Percentiles rank a stretch among this genome's conserved stretches.
These are phyloP conservation scores for Lagothrix lagotricha DNA, from an alignment of 2,797 vertebrate genomes.

Conservation along the genomic window DNA sequence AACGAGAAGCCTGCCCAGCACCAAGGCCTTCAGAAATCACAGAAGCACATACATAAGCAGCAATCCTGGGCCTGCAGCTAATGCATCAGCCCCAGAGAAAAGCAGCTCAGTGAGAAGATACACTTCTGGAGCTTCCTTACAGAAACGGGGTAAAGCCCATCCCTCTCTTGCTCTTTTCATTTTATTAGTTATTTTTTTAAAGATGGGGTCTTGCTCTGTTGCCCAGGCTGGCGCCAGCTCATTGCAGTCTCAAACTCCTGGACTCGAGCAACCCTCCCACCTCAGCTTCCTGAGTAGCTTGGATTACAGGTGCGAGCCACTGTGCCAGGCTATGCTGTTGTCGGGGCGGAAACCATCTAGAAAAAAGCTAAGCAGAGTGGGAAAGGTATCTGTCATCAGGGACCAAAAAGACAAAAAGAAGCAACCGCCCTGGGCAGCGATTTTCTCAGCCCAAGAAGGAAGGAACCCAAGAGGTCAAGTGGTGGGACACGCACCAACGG, in stretches of 20 bases:
- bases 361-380: neutral
- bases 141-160: rapidly evolving
- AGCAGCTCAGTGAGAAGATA: neutral
- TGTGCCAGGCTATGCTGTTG: neutral
- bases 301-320: neutral
- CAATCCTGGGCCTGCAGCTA: rapidly evolving
- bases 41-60: neutral
- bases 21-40: neutral
- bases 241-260: neutral
- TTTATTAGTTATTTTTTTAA: neutral
- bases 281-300: neutral
- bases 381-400: neutral
- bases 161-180: neutral
- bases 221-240: neutral
- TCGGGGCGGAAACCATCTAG: neutral
- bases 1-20: rapidly evolving
- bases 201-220: neutral
- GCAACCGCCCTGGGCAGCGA: neutral
- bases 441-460: neutral
- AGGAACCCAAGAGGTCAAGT: neutral
- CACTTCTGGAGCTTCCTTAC: neutral
- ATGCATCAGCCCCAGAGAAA: no score
- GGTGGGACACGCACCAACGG: neutral
- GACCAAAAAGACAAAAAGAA: neutral
- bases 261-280: neutral